Evolutionary conservation across 2,888 invertebrate species (phyloP).

Genomic region (Selenia dentaria): DNA sequence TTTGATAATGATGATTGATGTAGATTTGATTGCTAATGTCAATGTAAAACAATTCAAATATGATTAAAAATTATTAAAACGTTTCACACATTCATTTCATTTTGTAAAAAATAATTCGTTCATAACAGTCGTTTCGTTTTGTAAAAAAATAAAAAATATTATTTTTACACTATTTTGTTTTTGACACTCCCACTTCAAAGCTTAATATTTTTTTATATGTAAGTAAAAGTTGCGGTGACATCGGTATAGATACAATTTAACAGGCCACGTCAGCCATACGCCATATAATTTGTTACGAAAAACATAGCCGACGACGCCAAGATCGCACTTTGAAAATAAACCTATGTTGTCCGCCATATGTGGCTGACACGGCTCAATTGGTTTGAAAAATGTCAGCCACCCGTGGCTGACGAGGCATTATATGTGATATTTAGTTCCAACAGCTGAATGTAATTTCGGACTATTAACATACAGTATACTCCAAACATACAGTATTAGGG

Average conservation of each 20-base stretch:
- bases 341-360: conserved; percentile 27
- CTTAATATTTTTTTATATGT: conserved; percentile 26
- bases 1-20: not conserved
- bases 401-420: conserved; percentile 15
- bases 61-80: too few relatives aligned
- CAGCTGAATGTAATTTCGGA: too few relatives aligned
- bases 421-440: too few relatives aligned
- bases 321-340: conserved; percentile 25
- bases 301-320: conserved; percentile 31
- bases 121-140: too few relatives aligned
- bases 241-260: conserved; percentile 27
- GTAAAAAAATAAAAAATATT: too few relatives aligned
- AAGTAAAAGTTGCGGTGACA: conserved; percentile 28
- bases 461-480: too few relatives aligned
- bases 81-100: not conserved
- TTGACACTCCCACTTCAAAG: conserved; percentile 22
- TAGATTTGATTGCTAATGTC: not conserved
- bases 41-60: not conserved
- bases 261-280: conserved; percentile 30
- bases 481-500: too few relatives aligned
- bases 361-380: conserved; percentile 30
- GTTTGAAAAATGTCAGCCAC: conserved; percentile 29
- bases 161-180: too few relatives aligned
- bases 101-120: conserved; percentile 13
- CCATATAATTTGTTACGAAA: conserved; percentile 23